These are phyloP conservation scores for Hypomecis atomaria DNA, from an alignment of 2,888 invertebrate genomes.

Conservation along the genomic window DNA sequence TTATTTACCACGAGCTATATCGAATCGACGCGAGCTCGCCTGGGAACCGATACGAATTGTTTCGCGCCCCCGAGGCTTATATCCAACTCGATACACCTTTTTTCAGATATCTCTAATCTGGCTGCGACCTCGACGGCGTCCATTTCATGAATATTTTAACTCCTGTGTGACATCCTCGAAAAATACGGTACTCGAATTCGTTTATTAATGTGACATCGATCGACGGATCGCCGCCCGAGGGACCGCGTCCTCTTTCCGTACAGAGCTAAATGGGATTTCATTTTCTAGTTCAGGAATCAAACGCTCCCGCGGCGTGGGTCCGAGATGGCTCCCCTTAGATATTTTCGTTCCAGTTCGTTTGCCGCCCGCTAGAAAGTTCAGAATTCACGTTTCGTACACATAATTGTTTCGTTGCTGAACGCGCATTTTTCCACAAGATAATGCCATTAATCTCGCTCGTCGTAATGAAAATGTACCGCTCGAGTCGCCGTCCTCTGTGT, in stretches of 20 bases:
- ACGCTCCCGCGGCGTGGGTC: conserved; percentile 63
- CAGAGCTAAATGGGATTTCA: conserved; percentile 75
- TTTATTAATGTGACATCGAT: conserved; percentile 79
- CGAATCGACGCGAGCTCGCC: conserved; percentile 41
- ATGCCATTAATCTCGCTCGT: conserved; percentile 71
- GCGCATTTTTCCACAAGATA: conserved; percentile 75
- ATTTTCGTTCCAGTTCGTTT: conserved; percentile 64
- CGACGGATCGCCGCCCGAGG: conserved; percentile 54
- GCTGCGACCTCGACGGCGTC: conserved; percentile 62
- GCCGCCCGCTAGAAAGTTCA: conserved; percentile 48
- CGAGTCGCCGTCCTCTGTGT: conserved; percentile 52
- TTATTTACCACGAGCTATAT: conserved; percentile 55
- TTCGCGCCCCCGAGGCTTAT: conserved; percentile 52
- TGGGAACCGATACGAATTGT: conserved; percentile 60
- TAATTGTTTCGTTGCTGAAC: conserved; percentile 69
- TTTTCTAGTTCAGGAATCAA: conserved; percentile 82
- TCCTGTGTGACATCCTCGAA: conserved; percentile 66
- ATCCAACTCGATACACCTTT: conserved; percentile 59
- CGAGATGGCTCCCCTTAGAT: conserved; percentile 59
- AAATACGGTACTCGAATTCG: conserved; percentile 69
- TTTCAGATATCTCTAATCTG: conserved; percentile 72
- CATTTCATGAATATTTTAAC: conserved; percentile 78
- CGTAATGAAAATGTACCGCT: conserved; percentile 73
- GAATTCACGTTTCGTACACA: conserved; percentile 52
- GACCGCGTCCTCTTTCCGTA: conserved; percentile 56